Percentiles rank a stretch among this genome's conserved stretches.
phyloP scores from a whole-genome alignment of 2,113 vertebrate genomes.

The Chaetodon auriga region DNA sequence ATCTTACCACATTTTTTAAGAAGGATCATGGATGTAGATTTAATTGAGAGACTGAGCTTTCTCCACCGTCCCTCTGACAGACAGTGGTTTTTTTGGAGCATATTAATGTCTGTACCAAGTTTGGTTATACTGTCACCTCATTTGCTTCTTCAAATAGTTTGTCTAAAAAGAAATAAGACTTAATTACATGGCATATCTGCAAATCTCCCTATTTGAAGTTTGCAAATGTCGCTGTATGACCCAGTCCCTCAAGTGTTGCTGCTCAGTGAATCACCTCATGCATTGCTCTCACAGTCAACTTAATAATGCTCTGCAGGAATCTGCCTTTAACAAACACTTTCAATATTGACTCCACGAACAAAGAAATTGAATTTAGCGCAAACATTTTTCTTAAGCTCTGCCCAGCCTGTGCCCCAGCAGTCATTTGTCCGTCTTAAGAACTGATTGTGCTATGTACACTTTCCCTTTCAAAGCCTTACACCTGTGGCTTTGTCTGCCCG shows the following conservation, averaged over 20 bases:
- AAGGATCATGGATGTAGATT: slow-evolving; percentile 26
- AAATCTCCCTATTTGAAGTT: slow-evolving; percentile 33
- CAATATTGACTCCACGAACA: slow-evolving; percentile 16
- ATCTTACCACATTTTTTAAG: slow-evolving; percentile 67
- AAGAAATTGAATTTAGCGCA: slow-evolving; percentile 63
- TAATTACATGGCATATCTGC: slow-evolving; percentile 48
- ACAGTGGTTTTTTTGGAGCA: neutral
- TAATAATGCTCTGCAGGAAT: slow-evolving; percentile 25
- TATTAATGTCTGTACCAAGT: slow-evolving; percentile 15
- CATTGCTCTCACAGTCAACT: neutral
- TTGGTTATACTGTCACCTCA: slow-evolving; percentile 22
- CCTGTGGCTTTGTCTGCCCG: slow-evolving; percentile 71
- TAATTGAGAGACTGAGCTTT: slow-evolving; percentile 12
- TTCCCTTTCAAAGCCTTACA: slow-evolving; percentile 74
- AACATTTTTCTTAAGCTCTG: slow-evolving; percentile 37
- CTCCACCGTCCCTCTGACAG: slow-evolving; percentile 5
- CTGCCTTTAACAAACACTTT: slow-evolving; percentile 56
- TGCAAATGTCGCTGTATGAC: neutral
- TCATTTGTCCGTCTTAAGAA: slow-evolving; percentile 55
- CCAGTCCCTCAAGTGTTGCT: neutral
- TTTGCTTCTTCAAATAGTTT: slow-evolving; percentile 35
- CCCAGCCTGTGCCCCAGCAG: slow-evolving; percentile 29
- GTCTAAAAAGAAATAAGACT: slow-evolving; percentile 7
- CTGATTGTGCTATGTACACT: slow-evolving; percentile 72
- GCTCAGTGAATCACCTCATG: neutral